phyloP scores from a whole-genome alignment of 2,797 vertebrate species.

The Oreonectes daqikongensis region DNA sequence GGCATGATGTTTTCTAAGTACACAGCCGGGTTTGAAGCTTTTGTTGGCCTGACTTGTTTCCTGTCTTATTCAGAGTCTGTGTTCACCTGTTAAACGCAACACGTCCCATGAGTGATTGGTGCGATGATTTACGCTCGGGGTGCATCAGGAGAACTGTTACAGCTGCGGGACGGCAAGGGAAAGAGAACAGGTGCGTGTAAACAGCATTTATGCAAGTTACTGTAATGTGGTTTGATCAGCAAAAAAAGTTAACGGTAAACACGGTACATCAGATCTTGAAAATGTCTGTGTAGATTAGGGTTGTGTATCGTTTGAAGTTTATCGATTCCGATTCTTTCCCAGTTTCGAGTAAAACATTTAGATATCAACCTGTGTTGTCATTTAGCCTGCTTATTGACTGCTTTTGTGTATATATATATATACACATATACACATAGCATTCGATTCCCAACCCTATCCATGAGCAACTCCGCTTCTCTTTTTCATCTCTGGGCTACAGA shows the following conservation, averaged over 20 bases:
- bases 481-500: conserved; percentile 32
- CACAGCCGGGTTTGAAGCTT: conserved; percentile 57
- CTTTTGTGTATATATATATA: too few species aligned
- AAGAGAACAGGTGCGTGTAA: conserved; percentile 26
- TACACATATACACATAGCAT: too few species aligned
- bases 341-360: too few species aligned
- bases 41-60: conserved; percentile 54
- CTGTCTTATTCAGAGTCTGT: conserved; percentile 47
- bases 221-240: conserved; percentile 8
- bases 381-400: too few species aligned
- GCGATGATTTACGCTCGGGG: conserved; percentile 37
- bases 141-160: conserved; percentile 25
- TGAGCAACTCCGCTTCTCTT: conserved; percentile 13
- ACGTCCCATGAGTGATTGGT: conserved; percentile 35
- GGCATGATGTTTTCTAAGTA: conserved; percentile 60
- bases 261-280: too few species aligned
- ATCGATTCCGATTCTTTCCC: too few species aligned
- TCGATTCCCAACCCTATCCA: too few species aligned
- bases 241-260: not conserved
- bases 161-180: conserved; percentile 12
- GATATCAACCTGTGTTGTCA: too few species aligned
- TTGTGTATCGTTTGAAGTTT: too few species aligned
- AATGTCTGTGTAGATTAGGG: too few species aligned
- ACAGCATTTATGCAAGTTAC: conserved; percentile 21
- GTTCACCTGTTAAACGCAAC: conserved; percentile 56